These are phyloP conservation scores for Galleria mellonella DNA, from an alignment of 1,140 invertebrate genomes.

Conservation along the genomic window DNA sequence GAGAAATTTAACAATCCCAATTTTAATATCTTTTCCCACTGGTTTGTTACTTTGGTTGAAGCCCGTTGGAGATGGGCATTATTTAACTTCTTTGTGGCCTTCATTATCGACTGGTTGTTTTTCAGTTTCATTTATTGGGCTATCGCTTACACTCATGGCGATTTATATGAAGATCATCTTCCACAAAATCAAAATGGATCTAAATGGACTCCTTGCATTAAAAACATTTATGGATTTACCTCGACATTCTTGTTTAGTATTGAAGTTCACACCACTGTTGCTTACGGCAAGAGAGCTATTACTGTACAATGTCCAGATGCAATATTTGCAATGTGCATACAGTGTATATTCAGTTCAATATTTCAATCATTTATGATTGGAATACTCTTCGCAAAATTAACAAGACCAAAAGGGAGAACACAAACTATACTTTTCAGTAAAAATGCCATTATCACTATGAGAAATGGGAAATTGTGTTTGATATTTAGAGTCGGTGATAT, in stretches of 20 bases:
- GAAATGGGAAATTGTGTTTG: constrained; percentile 88
- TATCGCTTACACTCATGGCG: constrained; percentile 91
- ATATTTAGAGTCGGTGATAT: constrained; percentile 96
- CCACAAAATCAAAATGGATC: constrained; percentile 76
- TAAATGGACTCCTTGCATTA: constrained; percentile 87
- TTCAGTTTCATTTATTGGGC: constrained; percentile 94
- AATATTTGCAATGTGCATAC: constrained; percentile 96
- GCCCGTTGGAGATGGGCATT: constrained; percentile 96
- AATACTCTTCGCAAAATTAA: constrained; percentile 93
- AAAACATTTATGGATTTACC: constrained; percentile 86
- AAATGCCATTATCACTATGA: constrained; percentile 88
- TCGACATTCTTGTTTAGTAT: constrained; percentile 92
- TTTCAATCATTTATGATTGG: constrained; percentile 85
- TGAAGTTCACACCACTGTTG: constrained; percentile 93
- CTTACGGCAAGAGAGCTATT: constrained; percentile 83
- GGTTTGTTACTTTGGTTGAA: constrained; percentile 88
- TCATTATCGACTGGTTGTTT: constrained; percentile 89
- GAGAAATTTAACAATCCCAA: constrained; percentile 84
- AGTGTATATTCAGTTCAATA: constrained; percentile 95
- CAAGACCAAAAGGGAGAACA: constrained; percentile 93
- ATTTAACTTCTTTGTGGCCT: constrained; percentile 91
- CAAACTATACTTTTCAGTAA: constrained; percentile 94
- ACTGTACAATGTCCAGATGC: constrained; percentile 94
- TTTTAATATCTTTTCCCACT: constrained; percentile 83
- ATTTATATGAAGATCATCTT: constrained; percentile 83